Evolutionary conservation across 2,888 invertebrate genomes (phyloP).

Genomic region (Lasioglossum lativentre): DNA sequence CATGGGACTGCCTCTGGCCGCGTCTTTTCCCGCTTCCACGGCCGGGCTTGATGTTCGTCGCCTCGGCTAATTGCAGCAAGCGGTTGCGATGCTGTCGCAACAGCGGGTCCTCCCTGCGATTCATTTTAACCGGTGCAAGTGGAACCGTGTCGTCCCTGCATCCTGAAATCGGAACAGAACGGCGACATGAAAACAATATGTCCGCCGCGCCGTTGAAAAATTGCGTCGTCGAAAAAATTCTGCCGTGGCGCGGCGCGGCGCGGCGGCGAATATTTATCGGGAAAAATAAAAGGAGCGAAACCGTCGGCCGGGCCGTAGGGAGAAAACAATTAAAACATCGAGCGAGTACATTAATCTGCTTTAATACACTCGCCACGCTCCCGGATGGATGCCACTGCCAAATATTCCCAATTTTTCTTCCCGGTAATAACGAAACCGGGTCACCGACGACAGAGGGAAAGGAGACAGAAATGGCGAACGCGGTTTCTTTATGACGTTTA

Average conservation of each 20-base stretch:
- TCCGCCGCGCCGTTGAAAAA: neutral
- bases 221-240: neutral
- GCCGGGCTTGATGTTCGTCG: constrained; percentile 81
- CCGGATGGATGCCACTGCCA: neutral
- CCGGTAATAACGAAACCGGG: neutral
- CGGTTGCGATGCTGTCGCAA: constrained; percentile 85
- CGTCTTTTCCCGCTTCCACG: constrained; percentile 82
- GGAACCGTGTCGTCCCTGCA: constrained; percentile 66
- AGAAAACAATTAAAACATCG: neutral
- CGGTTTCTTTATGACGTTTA: neutral
- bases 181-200: neutral
- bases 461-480: neutral
- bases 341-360: constrained; percentile 13
- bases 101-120: constrained; percentile 85
- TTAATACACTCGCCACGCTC: neutral
- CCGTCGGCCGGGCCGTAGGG: neutral
- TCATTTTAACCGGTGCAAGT: constrained; percentile 78
- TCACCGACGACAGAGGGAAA: neutral
- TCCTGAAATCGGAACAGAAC: constrained; percentile 55
- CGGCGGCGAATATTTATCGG: neutral
- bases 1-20: constrained; percentile 82
- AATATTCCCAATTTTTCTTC: constrained; percentile 26
- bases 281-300: neutral
- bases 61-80: constrained; percentile 85
- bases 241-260: neutral